Percentiles rank a stretch among this genome's conserved stretches.
Conservation (phyloP, 2,113 vertebrate genomes). For the Gracilinanus agilis region DNA sequence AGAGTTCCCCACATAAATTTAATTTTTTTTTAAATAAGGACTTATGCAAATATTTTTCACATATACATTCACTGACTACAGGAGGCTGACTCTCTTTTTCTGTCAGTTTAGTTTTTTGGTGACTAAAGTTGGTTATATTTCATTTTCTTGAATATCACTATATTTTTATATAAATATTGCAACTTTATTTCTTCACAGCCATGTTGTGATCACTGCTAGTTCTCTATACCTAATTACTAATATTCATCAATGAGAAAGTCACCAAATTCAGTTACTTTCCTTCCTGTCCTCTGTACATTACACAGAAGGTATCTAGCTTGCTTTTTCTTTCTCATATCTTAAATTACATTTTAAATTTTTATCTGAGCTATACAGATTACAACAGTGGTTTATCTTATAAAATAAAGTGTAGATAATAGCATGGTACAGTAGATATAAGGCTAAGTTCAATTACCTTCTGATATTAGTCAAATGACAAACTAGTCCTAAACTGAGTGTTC, state of each 20-base stretch:
- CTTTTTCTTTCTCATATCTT: not conserved
- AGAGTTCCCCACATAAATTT: not conserved
- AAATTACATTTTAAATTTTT: not conserved
- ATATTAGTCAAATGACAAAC: not conserved
- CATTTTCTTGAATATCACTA: slow-evolving; percentile 10
- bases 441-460: not conserved
- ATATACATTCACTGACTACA: not conserved
- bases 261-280: slow-evolving; percentile 39
- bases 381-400: not conserved
- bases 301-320: not conserved
- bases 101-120: not conserved
- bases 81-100: not conserved
- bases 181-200: slow-evolving; percentile 31
- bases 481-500: not conserved
- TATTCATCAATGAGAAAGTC: not conserved
- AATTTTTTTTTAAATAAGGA: not conserved
- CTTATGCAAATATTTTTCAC: not conserved
- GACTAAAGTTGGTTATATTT: not conserved
- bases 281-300: not conserved
- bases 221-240: not conserved
- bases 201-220: slow-evolving; percentile 39
- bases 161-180: slow-evolving; percentile 31
- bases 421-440: not conserved
- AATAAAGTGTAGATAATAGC: not conserved
- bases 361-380: not conserved